phyloP scores from a whole-genome alignment of 2,888 invertebrate species.

The Phaedon cochleariae region DNA sequence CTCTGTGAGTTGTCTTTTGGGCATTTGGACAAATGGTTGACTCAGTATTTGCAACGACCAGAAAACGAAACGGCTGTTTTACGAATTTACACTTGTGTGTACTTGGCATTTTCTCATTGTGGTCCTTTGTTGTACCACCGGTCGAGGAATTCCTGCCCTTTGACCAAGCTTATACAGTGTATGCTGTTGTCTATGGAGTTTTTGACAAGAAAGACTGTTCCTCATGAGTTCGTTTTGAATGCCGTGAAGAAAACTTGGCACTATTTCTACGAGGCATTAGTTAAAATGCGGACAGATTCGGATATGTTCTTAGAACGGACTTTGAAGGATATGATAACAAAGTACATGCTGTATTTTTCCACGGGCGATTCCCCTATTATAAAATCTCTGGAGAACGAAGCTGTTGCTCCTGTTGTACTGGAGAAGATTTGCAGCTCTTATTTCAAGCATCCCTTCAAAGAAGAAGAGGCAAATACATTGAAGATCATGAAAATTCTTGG shows the following conservation, averaged over 20 bases:
- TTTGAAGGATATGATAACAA: conserved; percentile 63
- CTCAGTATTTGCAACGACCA: conserved; percentile 47
- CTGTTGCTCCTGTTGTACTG: conserved; percentile 48
- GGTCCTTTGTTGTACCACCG: conserved; percentile 54
- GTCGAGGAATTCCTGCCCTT: conserved; percentile 60
- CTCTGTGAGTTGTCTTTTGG: conserved; percentile 56
- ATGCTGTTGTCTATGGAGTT: conserved; percentile 65
- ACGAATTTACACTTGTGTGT: conserved; percentile 53
- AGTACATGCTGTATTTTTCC: conserved; percentile 56
- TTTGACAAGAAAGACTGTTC: conserved; percentile 60
- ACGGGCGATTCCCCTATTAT: conserved; percentile 52
- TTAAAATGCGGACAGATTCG: conserved; percentile 61
- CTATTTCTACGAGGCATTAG: conserved; percentile 65
- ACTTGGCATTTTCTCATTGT: conserved; percentile 53
- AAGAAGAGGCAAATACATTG: conserved; percentile 51
- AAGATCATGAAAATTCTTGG: conserved; percentile 55
- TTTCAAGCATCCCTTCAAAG: conserved; percentile 53
- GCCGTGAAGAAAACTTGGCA: conserved; percentile 65
- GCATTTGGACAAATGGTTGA: conserved; percentile 50
- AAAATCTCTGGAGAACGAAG: conserved; percentile 49
- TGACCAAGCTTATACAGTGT: conserved; percentile 63
- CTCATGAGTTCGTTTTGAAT: conserved; percentile 60
- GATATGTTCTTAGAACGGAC: conserved; percentile 64
- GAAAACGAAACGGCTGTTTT: conserved; percentile 51
- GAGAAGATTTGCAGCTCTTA: conserved; percentile 53